phyloP scores from a whole-genome alignment of 1,140 invertebrate genomes.

The Argopecten irradians region DNA sequence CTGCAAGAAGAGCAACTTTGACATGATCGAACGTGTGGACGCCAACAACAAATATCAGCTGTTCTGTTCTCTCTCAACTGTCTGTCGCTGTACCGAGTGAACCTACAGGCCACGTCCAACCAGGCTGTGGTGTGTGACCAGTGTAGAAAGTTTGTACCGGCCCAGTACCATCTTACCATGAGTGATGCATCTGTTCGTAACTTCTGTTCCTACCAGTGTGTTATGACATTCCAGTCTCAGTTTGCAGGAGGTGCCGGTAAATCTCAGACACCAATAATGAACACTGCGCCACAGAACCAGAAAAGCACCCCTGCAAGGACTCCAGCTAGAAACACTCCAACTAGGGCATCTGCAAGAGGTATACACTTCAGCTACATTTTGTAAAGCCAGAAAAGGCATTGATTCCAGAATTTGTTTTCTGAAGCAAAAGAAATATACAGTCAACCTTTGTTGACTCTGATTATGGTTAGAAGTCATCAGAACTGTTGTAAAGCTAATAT shows the following conservation, averaged over 20 bases:
- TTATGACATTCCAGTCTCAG: constrained; percentile 86
- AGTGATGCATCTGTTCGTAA: constrained; percentile 93
- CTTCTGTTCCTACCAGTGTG: constrained; percentile 93
- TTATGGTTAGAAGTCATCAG: no score
- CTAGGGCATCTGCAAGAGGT: constrained; percentile 35
- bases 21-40: constrained; percentile 92
- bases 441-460: no score
- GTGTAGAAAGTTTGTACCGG: constrained; percentile 86
- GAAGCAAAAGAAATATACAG: no score
- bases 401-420: not conserved
- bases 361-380: not conserved
- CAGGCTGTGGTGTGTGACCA: constrained; percentile 83
- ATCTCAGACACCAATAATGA: constrained; percentile 9
- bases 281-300: not conserved
- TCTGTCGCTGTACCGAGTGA: constrained; percentile 83
- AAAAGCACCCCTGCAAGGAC: not conserved
- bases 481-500: no score
- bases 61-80: constrained; percentile 94
- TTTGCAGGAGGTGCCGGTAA: constrained; percentile 57
- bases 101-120: constrained; percentile 73
- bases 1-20: constrained; percentile 97
- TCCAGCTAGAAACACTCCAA: not conserved
- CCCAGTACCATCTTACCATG: constrained; percentile 94
- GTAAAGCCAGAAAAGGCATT: not conserved
- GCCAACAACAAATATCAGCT: constrained; percentile 84